Percentiles rank a stretch among this genome's conserved stretches.
phyloP scores from a whole-genome alignment of 2,888 invertebrate species.

The Willowsia nigromaculata region DNA sequence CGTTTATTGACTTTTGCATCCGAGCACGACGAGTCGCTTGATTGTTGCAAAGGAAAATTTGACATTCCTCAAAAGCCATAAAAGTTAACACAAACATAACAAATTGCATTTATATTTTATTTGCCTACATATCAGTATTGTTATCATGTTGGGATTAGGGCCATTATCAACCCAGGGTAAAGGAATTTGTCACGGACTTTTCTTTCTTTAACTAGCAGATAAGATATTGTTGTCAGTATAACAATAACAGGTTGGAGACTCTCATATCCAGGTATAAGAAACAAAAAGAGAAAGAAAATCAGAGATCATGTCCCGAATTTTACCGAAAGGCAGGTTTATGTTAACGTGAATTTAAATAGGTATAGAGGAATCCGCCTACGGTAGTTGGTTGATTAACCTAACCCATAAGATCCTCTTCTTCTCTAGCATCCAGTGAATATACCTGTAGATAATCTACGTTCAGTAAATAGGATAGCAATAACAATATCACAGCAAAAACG shows the following conservation, averaged over 20 bases:
- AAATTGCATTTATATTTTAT: conserved; percentile 26
- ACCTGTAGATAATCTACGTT: neutral
- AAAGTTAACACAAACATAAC: conserved; percentile 42
- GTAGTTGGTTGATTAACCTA: conserved; percentile 21
- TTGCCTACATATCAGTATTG: conserved; percentile 9
- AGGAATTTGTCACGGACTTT: neutral
- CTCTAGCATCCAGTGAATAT: neutral
- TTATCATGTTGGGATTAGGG: too few species aligned
- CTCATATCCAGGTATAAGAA: neutral
- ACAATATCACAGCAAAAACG: neutral
- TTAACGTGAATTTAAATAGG: neutral
- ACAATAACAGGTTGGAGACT: neutral
- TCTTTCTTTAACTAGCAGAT: neutral
- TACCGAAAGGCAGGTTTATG: conserved; percentile 23
- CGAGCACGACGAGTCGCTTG: neutral
- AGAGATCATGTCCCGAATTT: conserved; percentile 23
- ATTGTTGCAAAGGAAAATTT: neutral
- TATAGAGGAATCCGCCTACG: neutral
- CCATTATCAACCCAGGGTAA: neutral
- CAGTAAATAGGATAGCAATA: neutral
- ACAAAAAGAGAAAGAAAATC: neutral
- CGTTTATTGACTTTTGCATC: neutral
- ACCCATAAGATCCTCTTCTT: neutral
- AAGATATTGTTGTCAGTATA: neutral
- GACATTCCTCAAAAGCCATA: conserved; percentile 1